phyloP scores from a whole-genome alignment of 2,113 vertebrate genomes.

The Rhea pennata region DNA sequence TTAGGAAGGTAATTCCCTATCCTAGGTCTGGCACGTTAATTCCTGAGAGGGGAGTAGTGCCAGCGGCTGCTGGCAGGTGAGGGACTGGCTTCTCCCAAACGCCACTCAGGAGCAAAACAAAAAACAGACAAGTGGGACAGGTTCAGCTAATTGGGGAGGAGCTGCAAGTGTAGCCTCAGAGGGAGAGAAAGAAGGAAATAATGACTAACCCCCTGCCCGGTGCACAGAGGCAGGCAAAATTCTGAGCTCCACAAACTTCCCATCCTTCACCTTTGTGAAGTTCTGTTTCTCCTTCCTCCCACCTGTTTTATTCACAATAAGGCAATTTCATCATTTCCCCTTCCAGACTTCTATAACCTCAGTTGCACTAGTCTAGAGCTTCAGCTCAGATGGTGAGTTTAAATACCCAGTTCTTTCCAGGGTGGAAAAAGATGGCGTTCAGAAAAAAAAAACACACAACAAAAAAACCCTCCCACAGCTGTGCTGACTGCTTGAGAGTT shows the following conservation, averaged over 20 bases:
- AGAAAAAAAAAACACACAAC: neutral
- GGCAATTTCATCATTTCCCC: constrained; percentile 56
- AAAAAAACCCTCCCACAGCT: neutral
- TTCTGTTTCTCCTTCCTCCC: constrained; percentile 45
- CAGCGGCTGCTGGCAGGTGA: neutral
- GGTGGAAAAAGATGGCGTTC: constrained; percentile 33
- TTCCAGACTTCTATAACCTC: constrained; percentile 54
- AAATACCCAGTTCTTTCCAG: constrained; percentile 29
- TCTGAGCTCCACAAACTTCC: neutral
- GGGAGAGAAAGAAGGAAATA: neutral
- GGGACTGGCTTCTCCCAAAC: neutral
- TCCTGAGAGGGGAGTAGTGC: neutral
- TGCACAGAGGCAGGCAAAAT: neutral
- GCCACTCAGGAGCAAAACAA: neutral
- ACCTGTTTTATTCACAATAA: constrained; percentile 59
- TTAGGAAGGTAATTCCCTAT: neutral
- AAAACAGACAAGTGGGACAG: neutral
- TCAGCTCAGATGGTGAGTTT: constrained; percentile 35
- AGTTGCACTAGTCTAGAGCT: constrained; percentile 54
- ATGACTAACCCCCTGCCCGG: neutral
- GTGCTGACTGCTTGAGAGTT: neutral
- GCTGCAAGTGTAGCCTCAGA: neutral
- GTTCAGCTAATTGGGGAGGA: neutral
- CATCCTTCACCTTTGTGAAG: constrained; percentile 33
- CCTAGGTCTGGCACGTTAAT: constrained; percentile 15